These are phyloP conservation scores for Barbus barbus DNA, from an alignment of 2,113 vertebrate species.

Conservation along the genomic window DNA sequence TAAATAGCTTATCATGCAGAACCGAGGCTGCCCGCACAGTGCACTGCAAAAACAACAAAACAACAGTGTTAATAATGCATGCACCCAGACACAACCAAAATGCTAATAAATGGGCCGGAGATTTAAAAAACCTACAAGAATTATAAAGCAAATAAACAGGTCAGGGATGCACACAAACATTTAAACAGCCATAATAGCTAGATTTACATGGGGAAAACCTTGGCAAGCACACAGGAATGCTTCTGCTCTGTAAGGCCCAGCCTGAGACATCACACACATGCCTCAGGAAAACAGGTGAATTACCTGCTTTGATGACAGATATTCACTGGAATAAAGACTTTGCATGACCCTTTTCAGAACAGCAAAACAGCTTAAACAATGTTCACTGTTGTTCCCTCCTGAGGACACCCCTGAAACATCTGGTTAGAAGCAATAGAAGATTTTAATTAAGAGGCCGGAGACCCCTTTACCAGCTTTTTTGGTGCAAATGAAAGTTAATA, in stretches of 20 bases:
- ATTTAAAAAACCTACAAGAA: slow-evolving; percentile 42
- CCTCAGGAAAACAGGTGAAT: background rate
- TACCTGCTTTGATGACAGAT: too few relatives aligned
- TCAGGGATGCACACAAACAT: slow-evolving; percentile 19
- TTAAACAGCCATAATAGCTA: slow-evolving; percentile 22
- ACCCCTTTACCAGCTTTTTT: too few relatives aligned
- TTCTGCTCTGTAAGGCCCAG: slow-evolving; percentile 14
- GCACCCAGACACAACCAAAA: slow-evolving; percentile 40
- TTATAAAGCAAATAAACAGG: slow-evolving; percentile 41
- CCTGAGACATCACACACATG: background rate
- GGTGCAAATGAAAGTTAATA: too few relatives aligned
- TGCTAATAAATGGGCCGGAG: background rate
- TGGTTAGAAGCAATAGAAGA: too few relatives aligned
- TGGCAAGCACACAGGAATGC: background rate
- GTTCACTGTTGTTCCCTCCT: too few relatives aligned
- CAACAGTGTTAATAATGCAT: slow-evolving; percentile 52
- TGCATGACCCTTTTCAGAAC: too few relatives aligned
- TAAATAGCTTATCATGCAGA: slow-evolving; percentile 80
- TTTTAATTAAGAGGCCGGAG: too few relatives aligned
- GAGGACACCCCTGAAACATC: too few relatives aligned
- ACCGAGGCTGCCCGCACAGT: slow-evolving; percentile 76
- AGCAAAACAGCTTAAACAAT: too few relatives aligned
- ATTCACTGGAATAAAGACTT: too few relatives aligned
- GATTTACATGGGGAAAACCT: background rate
- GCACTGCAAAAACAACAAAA: slow-evolving; percentile 68